Percentiles rank a stretch among this genome's conserved stretches.
Conservation (phyloP, 2,797 vertebrate genomes). For the Gambusia yucatana region DNA sequence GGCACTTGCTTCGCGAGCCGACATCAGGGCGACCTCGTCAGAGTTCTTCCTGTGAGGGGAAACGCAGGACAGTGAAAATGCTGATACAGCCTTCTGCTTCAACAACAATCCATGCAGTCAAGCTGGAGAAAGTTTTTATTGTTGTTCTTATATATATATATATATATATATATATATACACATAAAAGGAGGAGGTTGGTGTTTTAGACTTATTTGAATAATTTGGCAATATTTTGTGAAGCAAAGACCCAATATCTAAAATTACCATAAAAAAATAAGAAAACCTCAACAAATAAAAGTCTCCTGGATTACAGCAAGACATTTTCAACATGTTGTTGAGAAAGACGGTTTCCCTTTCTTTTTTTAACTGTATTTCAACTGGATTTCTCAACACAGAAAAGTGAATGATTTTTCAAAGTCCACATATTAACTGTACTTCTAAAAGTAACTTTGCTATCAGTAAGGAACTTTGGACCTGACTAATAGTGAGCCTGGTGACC, state of each 20-base stretch:
- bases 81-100: not conserved
- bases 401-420: conserved; percentile 6
- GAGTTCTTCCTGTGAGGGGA: conserved; percentile 91
- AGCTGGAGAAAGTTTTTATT: not conserved
- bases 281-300: not conserved
- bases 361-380: not conserved
- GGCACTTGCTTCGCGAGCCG: conserved; percentile 93
- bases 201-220: not conserved
- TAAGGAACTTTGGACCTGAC: not conserved
- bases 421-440: not conserved
- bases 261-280: not conserved
- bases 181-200: not conserved
- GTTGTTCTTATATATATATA: not conserved
- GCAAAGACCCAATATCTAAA: not conserved
- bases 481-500: not conserved
- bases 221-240: not conserved
- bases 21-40: conserved; percentile 92
- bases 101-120: not conserved
- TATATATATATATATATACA: not conserved
- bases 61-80: conserved; percentile 3
- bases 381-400: not conserved
- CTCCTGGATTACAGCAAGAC: not conserved
- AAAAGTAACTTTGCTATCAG: not conserved
- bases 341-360: not conserved
- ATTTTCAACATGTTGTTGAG: not conserved